A percentile compares a stretch with the other conserved stretches of the same genome.
Evolutionary conservation across 2,113 vertebrate genomes (phyloP).

Genomic region (Pachypanchax playfairii): DNA sequence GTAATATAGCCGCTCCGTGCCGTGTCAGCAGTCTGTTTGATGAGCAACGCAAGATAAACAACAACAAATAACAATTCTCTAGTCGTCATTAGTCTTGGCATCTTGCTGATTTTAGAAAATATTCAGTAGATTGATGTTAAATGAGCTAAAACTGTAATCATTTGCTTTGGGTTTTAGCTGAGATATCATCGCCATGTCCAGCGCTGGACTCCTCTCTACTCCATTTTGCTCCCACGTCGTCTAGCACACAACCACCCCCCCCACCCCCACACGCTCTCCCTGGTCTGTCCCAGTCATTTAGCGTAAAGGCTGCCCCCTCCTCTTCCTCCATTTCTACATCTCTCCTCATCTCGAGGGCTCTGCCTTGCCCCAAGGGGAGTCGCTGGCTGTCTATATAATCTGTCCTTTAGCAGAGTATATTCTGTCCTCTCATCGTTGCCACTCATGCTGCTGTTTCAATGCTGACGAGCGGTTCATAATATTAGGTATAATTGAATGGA

Average conservation of each 20-base stretch:
- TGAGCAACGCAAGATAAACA: background rate
- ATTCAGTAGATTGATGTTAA: background rate
- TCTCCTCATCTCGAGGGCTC: slow-evolving; percentile 63
- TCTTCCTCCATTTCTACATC: slow-evolving; percentile 34
- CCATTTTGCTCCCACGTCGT: slow-evolving; percentile 50
- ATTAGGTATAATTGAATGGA: slow-evolving; percentile 7
- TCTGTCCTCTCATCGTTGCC: slow-evolving; percentile 15
- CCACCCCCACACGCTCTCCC: slow-evolving; percentile 18
- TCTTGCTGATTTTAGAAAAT: background rate
- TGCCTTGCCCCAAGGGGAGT: slow-evolving; percentile 47
- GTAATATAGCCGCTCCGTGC: slow-evolving; percentile 4
- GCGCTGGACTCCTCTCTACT: slow-evolving; percentile 20
- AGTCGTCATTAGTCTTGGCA: background rate
- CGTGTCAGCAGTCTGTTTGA: slow-evolving; percentile 11
- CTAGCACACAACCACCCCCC: slow-evolving; percentile 48
- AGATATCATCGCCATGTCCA: background rate
- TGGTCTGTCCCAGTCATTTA: slow-evolving; percentile 60
- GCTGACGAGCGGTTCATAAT: slow-evolving; percentile 29
- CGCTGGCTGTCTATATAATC: slow-evolving; percentile 52
- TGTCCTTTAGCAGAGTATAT: slow-evolving; percentile 31
- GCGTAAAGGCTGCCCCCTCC: slow-evolving; percentile 48
- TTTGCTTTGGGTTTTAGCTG: slow-evolving; percentile 12
- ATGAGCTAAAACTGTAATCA: background rate
- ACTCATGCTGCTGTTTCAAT: slow-evolving; percentile 30
- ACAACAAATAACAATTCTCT: background rate